These are phyloP conservation scores for Physocephala rufipes DNA, from an alignment of 2,888 invertebrate species.

Conservation along the genomic window DNA sequence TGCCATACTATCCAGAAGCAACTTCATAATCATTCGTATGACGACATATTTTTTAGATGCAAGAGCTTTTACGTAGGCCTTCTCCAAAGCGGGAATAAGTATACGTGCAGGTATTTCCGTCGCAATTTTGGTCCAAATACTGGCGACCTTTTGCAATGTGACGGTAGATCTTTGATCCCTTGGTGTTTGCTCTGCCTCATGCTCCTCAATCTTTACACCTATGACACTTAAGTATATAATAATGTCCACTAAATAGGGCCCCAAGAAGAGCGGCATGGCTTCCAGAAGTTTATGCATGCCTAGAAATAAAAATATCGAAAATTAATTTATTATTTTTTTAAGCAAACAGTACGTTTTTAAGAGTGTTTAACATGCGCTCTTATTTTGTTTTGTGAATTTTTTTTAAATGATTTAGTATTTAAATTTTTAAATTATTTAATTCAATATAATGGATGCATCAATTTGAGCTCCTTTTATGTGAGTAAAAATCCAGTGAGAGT, in stretches of 20 bases:
- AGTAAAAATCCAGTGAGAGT: too few species aligned
- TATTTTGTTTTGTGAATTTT: too few species aligned
- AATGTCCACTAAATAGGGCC: slow-evolving; percentile 82
- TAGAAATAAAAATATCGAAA: slow-evolving; percentile 33
- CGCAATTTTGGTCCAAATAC: slow-evolving; percentile 75
- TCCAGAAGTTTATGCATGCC: slow-evolving; percentile 84
- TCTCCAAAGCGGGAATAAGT: slow-evolving; percentile 77
- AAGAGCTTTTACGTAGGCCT: slow-evolving; percentile 72
- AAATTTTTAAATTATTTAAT: too few species aligned
- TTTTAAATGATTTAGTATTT: too few species aligned
- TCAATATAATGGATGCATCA: too few species aligned
- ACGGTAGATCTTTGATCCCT: slow-evolving; percentile 68
- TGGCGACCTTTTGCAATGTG: slow-evolving; percentile 70
- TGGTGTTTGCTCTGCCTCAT: slow-evolving; percentile 40
- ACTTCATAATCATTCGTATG: slow-evolving; percentile 77
- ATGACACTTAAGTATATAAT: slow-evolving; percentile 73
- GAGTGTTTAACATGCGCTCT: too few species aligned
- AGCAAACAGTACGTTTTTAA: too few species aligned
- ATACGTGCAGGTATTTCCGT: slow-evolving; percentile 76
- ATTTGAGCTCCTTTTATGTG: too few species aligned
- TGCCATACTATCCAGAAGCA: slow-evolving; percentile 78
- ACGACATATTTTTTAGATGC: slow-evolving; percentile 69
- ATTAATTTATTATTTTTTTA: too few species aligned
- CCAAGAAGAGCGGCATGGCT: slow-evolving; percentile 82
- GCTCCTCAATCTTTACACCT: slow-evolving; percentile 59